Conservation (phyloP, 2,888 invertebrate genomes). For the Tuta absoluta region DNA sequence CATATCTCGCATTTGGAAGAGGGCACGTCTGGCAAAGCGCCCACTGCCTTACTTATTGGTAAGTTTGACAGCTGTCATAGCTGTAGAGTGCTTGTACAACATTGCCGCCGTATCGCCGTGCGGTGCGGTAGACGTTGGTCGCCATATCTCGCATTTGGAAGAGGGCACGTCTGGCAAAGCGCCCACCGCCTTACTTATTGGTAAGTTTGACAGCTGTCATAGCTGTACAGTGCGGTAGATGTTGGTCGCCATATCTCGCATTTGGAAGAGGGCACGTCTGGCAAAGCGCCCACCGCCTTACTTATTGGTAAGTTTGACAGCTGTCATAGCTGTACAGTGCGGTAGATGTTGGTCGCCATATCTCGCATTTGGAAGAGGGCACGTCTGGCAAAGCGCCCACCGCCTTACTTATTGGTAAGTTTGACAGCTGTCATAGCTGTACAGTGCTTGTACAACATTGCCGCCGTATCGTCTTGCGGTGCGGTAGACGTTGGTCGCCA, state of each 20-base stretch:
- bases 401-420: slow-evolving; percentile 53
- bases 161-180: slow-evolving; percentile 46
- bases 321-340: slow-evolving; percentile 32
- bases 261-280: slow-evolving; percentile 42
- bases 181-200: slow-evolving; percentile 50
- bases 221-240: slow-evolving; percentile 34
- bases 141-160: slow-evolving; percentile 42
- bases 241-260: slow-evolving; percentile 37
- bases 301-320: slow-evolving; percentile 58
- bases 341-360: slow-evolving; percentile 32
- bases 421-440: no score
- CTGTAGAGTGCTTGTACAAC: slow-evolving; percentile 47
- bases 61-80: no score
- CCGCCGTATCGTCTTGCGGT: slow-evolving; percentile 33
- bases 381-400: slow-evolving; percentile 48
- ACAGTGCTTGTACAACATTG: slow-evolving; percentile 47
- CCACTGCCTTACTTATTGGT: slow-evolving; percentile 54
- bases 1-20: slow-evolving; percentile 43
- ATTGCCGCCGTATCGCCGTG: slow-evolving; percentile 37
- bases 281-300: slow-evolving; percentile 49
- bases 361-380: slow-evolving; percentile 42
- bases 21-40: slow-evolving; percentile 45
- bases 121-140: slow-evolving; percentile 32
- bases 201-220: no score
- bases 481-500: slow-evolving; percentile 34